Evolutionary conservation across 2,888 invertebrate genomes (phyloP).

Genomic region (Cylindroiulus punctatus): DNA sequence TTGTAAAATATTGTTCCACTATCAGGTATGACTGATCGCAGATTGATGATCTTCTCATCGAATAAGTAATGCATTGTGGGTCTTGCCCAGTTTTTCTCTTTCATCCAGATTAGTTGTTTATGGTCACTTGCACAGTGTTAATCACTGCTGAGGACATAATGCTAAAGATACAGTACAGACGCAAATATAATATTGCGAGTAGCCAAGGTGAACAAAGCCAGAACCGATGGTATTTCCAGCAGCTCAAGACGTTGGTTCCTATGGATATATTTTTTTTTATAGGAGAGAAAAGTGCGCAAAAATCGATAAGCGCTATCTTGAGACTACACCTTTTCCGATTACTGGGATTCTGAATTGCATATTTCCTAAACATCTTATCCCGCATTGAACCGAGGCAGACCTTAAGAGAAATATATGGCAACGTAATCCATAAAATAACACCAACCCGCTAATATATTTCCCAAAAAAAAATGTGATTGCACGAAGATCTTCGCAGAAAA

Average conservation of each 20-base stretch:
- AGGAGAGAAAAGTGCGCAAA: neutral
- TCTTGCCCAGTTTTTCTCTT: too few relatives aligned
- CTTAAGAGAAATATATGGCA: neutral
- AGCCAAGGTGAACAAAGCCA: too few relatives aligned
- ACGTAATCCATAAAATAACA: conserved; percentile 10
- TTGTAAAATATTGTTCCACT: too few relatives aligned
- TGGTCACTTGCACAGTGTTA: neutral
- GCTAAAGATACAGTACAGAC: neutral
- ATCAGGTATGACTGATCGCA: too few relatives aligned
- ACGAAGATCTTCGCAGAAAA: neutral
- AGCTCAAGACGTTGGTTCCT: neutral
- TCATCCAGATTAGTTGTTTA: neutral
- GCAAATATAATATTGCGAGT: neutral
- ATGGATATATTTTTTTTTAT: too few relatives aligned
- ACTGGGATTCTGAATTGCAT: neutral
- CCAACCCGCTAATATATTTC: neutral
- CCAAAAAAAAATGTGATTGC: neutral
- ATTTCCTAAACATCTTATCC: conserved; percentile 18
- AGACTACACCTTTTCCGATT: conserved; percentile 6
- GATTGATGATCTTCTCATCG: too few relatives aligned
- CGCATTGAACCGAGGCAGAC: too few relatives aligned
- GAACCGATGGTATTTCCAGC: neutral
- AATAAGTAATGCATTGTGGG: too few relatives aligned
- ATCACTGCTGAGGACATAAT: neutral
- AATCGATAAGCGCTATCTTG: neutral